Conservation (phyloP, 2,888 invertebrate species). For the Drosophila paramelanica region DNA sequence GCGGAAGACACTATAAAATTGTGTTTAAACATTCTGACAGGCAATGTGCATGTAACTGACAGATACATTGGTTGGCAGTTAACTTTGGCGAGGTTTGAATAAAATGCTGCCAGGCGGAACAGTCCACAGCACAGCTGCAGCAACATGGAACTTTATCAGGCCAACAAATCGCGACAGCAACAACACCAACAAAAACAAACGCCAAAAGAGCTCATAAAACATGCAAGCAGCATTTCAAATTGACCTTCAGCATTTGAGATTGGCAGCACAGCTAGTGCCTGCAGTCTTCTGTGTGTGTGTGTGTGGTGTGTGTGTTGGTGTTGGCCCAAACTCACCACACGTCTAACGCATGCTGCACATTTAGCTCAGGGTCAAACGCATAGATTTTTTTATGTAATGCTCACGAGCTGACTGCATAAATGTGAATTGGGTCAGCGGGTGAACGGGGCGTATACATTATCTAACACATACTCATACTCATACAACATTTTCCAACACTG, state of each 20-base stretch:
- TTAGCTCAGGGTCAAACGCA: slow-evolving; percentile 76
- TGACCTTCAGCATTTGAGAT: slow-evolving; percentile 70
- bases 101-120: slow-evolving; percentile 66
- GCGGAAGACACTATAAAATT: not conserved
- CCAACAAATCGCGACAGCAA: slow-evolving; percentile 45
- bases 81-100: slow-evolving; percentile 13
- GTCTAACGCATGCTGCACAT: slow-evolving; percentile 68
- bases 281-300: slow-evolving; percentile 23
- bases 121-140: slow-evolving; percentile 18
- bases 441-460: slow-evolving; percentile 47
- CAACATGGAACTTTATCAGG: slow-evolving; percentile 47
- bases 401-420: slow-evolving; percentile 43
- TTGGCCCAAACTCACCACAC: slow-evolving; percentile 45
- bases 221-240: slow-evolving; percentile 65
- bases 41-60: slow-evolving; percentile 51
- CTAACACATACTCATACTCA: not conserved
- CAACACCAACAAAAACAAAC: slow-evolving; percentile 21
- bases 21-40: slow-evolving; percentile 12
- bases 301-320: slow-evolving; percentile 12
- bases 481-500: slow-evolving; percentile 5
- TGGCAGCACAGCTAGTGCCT: slow-evolving; percentile 26
- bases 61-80: slow-evolving; percentile 52
- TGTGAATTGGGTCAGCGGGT: slow-evolving; percentile 43
- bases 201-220: slow-evolving; percentile 64
- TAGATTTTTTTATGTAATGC: slow-evolving; percentile 65